Conservation (phyloP, 2,888 invertebrate genomes). For the Caenorhabditis sp. region DNA sequence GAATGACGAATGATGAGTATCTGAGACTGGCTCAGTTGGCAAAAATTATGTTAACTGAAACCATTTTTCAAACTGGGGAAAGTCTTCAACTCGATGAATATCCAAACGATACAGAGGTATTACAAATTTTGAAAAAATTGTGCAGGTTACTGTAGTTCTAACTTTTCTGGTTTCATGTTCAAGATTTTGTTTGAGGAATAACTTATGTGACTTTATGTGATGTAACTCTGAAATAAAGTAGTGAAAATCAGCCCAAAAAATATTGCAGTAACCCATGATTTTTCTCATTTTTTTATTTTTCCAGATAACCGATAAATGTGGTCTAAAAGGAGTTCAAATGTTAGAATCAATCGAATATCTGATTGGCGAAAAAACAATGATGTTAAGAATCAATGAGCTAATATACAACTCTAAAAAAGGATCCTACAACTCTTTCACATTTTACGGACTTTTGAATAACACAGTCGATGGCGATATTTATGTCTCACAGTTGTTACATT, state of each 20-base stretch:
- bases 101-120: slow-evolving; percentile 38
- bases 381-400: slow-evolving; percentile 43
- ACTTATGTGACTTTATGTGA: no score
- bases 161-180: no score
- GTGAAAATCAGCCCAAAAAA: background rate
- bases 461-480: slow-evolving; percentile 38
- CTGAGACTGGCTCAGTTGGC: slow-evolving; percentile 37
- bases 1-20: slow-evolving; percentile 51
- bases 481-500: slow-evolving; percentile 34
- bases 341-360: slow-evolving; percentile 43
- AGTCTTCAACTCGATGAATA: slow-evolving; percentile 38
- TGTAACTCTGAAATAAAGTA: background rate
- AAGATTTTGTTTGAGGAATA: no score
- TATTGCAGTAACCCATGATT: background rate
- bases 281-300: background rate
- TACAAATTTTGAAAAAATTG: background rate
- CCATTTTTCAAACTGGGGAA: slow-evolving; percentile 31
- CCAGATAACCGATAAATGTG: slow-evolving; percentile 42
- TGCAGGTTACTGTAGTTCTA: background rate
- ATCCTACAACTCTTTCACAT: slow-evolving; percentile 5
- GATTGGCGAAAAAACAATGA: slow-evolving; percentile 41
- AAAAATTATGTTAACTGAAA: slow-evolving; percentile 43
- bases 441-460: slow-evolving; percentile 26
- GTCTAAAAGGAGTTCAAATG: slow-evolving; percentile 44
- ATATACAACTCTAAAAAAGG: slow-evolving; percentile 34